Percentiles rank a stretch among this genome's conserved stretches.
Conservation (phyloP, 1,140 invertebrate genomes). For the Steinernema feltiae region DNA sequence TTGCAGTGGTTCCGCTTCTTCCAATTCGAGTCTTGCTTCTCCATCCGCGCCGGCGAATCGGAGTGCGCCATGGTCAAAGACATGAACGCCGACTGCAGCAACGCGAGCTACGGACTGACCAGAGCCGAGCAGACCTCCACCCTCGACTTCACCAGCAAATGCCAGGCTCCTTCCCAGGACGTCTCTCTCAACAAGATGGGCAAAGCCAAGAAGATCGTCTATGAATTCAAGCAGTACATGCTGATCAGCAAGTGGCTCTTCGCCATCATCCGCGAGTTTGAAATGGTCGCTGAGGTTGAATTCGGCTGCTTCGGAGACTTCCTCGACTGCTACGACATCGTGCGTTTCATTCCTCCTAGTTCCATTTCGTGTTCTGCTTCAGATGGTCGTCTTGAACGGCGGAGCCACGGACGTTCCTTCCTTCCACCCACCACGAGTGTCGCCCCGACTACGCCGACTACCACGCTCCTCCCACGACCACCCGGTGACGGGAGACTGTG, state of each 20-base stretch:
- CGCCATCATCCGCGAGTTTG: neutral
- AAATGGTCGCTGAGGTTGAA: neutral
- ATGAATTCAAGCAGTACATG: neutral
- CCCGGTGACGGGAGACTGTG: neutral
- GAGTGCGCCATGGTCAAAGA: neutral
- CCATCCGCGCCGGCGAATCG: neutral
- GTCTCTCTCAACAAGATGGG: neutral
- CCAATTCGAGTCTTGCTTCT: no score
- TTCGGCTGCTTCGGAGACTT: neutral
- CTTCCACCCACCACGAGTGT: neutral
- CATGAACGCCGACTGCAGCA: constrained; percentile 6
- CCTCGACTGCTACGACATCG: neutral
- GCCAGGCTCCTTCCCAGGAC: neutral
- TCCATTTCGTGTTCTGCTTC: no score
- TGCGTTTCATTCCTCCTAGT: no score
- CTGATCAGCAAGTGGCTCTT: neutral
- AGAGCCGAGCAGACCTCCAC: neutral
- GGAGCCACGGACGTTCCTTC: neutral
- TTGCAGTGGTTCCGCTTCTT: no score
- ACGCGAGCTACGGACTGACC: neutral
- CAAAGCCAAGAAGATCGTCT: neutral
- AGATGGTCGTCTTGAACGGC: neutral
- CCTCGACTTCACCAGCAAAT: neutral
- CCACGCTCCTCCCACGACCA: neutral
- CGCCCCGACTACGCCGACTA: neutral